phyloP scores from a whole-genome alignment of 2,888 invertebrate species.

The Smittia sp. region DNA sequence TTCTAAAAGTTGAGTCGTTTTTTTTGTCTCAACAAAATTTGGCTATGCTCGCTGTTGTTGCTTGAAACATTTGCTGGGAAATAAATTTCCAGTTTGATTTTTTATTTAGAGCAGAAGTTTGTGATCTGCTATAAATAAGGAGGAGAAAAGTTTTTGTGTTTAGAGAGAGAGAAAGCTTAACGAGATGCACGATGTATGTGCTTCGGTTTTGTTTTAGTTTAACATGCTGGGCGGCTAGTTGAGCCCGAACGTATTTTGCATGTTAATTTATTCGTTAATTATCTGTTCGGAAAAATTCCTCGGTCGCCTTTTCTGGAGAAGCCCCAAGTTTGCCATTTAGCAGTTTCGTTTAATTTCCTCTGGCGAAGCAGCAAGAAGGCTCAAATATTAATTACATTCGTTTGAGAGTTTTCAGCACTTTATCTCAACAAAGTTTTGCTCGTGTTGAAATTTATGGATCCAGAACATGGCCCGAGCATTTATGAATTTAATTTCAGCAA shows the following conservation, averaged over 20 bases:
- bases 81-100: background rate
- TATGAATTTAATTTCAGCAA: too few species aligned
- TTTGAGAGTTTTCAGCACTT: background rate
- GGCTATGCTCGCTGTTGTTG: background rate
- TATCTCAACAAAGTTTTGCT: too few species aligned
- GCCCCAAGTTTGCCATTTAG: background rate
- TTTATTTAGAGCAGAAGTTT: background rate
- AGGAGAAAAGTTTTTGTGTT: constrained; percentile 4
- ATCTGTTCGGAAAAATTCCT: constrained; percentile 28
- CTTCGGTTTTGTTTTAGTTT: background rate
- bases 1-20: background rate
- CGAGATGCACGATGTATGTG: background rate
- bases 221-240: constrained; percentile 16
- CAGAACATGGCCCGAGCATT: too few species aligned
- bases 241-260: constrained; percentile 31
- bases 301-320: background rate
- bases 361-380: too few species aligned
- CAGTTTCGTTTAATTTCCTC: background rate
- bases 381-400: background rate
- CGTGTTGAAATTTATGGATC: too few species aligned
- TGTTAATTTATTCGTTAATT: constrained; percentile 41
- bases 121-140: constrained; percentile 16
- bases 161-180: background rate
- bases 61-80: background rate
- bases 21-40: background rate